Percentiles rank a stretch among this genome's conserved stretches.
These are phyloP conservation scores for Sphyrna mokarran DNA, from an alignment of 2,113 vertebrate genomes.

Conservation along the genomic window DNA sequence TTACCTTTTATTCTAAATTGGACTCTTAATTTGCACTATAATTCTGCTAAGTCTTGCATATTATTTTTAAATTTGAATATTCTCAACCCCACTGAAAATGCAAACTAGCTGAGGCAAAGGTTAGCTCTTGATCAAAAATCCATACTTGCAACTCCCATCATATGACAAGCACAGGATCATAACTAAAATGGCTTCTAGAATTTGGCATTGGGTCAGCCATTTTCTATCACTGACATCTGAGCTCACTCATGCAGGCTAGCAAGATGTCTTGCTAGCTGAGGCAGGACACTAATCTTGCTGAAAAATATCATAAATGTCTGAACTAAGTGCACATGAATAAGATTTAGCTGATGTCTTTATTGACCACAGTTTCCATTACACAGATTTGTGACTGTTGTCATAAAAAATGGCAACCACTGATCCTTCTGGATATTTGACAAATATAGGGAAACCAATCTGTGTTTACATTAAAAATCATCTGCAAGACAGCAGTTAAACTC, in stretches of 20 bases:
- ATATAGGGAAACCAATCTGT: background rate
- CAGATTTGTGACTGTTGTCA: background rate
- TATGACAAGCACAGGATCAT: background rate
- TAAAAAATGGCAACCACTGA: background rate
- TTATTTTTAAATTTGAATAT: background rate
- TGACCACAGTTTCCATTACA: background rate
- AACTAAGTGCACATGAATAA: background rate
- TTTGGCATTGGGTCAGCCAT: background rate
- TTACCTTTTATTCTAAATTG: background rate
- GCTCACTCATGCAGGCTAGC: background rate
- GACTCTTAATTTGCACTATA: background rate
- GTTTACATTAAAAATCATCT: background rate
- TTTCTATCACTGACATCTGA: background rate
- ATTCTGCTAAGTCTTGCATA: background rate
- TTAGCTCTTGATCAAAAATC: background rate
- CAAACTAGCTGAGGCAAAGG: background rate
- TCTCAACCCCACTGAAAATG: background rate
- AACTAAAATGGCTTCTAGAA: background rate
- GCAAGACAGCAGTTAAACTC: background rate
- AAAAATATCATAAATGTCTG: background rate
- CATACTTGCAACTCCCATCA: background rate
- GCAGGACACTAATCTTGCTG: background rate
- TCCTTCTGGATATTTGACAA: background rate
- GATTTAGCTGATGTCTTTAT: background rate
- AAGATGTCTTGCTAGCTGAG: background rate